phyloP scores from a whole-genome alignment of 2,888 invertebrate genomes.

The Habroteleia sp. region DNA sequence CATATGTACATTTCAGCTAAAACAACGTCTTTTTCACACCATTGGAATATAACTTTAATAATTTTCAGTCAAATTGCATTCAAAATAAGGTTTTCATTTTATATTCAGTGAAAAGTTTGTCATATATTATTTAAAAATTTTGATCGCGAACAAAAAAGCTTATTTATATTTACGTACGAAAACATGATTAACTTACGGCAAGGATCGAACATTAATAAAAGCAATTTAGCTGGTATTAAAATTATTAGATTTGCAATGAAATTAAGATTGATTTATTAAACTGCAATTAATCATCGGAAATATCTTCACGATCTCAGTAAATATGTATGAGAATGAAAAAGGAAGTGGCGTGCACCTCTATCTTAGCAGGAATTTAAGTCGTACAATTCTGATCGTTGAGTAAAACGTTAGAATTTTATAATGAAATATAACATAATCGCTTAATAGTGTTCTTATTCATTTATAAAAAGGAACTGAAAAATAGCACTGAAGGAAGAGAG shows the following conservation, averaged over 20 bases:
- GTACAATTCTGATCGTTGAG: conserved; percentile 12
- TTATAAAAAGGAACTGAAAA: conserved; percentile 11
- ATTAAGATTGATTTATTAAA: conserved; percentile 36
- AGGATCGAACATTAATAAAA: too few relatives aligned
- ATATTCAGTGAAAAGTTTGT: conserved; percentile 36
- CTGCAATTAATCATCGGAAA: too few relatives aligned
- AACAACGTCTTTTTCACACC: conserved; percentile 56
- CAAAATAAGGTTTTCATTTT: conserved; percentile 45
- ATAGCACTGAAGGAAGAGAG: too few relatives aligned
- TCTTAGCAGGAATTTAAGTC: conserved; percentile 15
- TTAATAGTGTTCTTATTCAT: conserved; percentile 35
- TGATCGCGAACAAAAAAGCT: conserved; percentile 22
- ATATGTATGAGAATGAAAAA: too few relatives aligned
- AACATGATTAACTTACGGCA: too few relatives aligned
- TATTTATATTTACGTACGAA: too few relatives aligned
- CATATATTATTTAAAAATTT: conserved; percentile 54
- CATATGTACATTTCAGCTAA: conserved; percentile 13
- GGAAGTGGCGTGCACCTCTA: conserved; percentile 15
- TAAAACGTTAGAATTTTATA: conserved; percentile 29
- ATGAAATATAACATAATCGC: conserved; percentile 41
- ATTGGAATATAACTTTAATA: conserved; percentile 29
- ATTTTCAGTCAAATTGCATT: conserved; percentile 43
- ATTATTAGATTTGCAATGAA: conserved; percentile 6
- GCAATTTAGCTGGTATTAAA: too few relatives aligned
- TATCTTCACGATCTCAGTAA: too few relatives aligned